These are phyloP conservation scores for Apaloderma vittatum DNA, from an alignment of 2,113 vertebrate species.

Conservation along the genomic window DNA sequence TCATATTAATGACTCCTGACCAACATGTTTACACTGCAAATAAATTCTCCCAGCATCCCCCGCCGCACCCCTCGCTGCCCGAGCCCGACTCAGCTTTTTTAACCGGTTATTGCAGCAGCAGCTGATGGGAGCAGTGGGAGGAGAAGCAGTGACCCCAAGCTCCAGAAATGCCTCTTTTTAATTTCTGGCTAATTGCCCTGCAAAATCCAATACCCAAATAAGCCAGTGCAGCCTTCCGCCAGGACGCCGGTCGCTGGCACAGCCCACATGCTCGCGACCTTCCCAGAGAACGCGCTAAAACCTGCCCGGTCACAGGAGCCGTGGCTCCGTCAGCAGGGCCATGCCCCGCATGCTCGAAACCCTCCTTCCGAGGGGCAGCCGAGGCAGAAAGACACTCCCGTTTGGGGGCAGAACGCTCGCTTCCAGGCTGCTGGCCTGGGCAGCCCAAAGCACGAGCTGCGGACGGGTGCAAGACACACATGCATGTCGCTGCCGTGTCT, in stretches of 20 bases:
- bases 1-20: constrained; percentile 83
- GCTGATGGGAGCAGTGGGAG: neutral
- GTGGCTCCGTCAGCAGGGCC: neutral
- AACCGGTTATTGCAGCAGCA: neutral
- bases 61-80: constrained; percentile 13
- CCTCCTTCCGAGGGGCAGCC: neutral
- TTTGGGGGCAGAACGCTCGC: neutral
- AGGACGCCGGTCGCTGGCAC: fast-evolving
- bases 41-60: constrained; percentile 75
- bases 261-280: fast-evolving
- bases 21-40: constrained; percentile 80
- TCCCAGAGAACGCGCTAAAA: neutral
- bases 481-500: fast-evolving
- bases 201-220: neutral
- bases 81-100: neutral
- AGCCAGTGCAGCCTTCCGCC: neutral
- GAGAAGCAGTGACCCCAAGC: fast-evolving
- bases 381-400: fast-evolving
- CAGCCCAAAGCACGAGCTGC: neutral
- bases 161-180: neutral
- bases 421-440: neutral
- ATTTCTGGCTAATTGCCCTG: neutral
- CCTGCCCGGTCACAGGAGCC: neutral
- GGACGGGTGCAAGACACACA: fast-evolving
- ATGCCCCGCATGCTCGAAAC: fast-evolving